Evolutionary conservation across 2,888 invertebrate genomes (phyloP).

Genomic region (Minunthozetes semirufus): DNA sequence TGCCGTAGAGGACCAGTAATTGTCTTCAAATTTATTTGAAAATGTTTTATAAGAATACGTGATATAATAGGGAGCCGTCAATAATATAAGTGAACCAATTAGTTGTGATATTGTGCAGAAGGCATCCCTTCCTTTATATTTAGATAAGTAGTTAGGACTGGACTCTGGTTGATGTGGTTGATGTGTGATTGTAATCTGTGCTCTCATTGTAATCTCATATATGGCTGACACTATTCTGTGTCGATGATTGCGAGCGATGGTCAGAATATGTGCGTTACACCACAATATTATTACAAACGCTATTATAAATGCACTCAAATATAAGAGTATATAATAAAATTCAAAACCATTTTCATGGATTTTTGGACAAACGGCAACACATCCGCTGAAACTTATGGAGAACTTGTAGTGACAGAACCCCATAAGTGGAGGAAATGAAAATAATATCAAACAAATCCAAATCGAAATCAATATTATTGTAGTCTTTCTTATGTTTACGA

Average conservation of each 20-base stretch:
- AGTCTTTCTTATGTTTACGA: constrained; percentile 65
- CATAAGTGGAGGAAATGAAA: constrained; percentile 41
- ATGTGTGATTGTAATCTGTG: constrained; percentile 53
- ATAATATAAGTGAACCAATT: constrained; percentile 62
- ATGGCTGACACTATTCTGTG: constrained; percentile 77
- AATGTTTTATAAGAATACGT: constrained; percentile 62
- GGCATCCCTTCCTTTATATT: constrained; percentile 56
- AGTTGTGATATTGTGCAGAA: constrained; percentile 64
- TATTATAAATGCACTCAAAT: constrained; percentile 44
- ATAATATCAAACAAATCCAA: constrained; percentile 50
- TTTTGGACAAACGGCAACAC: neutral
- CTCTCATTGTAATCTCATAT: constrained; percentile 73
- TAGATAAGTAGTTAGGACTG: constrained; percentile 60
- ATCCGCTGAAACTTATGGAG: constrained; percentile 27
- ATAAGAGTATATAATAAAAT: constrained; percentile 41
- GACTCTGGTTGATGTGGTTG: constrained; percentile 33
- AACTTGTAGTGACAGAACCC: constrained; percentile 38
- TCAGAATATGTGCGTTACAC: constrained; percentile 48
- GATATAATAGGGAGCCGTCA: constrained; percentile 68
- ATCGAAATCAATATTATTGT: constrained; percentile 60
- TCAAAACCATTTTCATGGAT: constrained; percentile 29
- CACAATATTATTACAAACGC: constrained; percentile 44
- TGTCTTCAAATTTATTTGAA: constrained; percentile 39
- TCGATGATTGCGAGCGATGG: constrained; percentile 62
- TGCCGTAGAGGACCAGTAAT: constrained; percentile 49